These are phyloP conservation scores for Drosophila gunungcola DNA, from an alignment of 1,140 invertebrate genomes.

Conservation along the genomic window DNA sequence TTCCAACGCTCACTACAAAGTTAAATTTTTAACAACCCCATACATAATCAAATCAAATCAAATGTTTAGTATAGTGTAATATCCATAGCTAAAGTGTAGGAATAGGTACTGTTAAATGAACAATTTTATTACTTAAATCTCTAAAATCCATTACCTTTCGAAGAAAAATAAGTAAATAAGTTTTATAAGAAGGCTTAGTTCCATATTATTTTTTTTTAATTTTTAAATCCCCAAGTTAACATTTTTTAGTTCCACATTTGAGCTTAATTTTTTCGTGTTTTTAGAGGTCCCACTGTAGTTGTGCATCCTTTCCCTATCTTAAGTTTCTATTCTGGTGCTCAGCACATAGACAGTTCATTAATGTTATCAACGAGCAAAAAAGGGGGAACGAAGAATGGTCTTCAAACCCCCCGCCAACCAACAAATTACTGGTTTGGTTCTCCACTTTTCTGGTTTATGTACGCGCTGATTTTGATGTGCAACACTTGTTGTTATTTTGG, in stretches of 20 bases:
- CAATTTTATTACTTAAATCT: too few species aligned
- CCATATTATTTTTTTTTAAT: too few species aligned
- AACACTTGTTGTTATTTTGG: slow-evolving; percentile 40
- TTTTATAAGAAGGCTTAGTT: too few species aligned
- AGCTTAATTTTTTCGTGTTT: background rate
- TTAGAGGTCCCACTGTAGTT: slow-evolving; percentile 12
- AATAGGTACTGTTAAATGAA: too few species aligned
- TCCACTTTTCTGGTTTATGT: slow-evolving; percentile 44
- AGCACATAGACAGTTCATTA: slow-evolving; percentile 76
- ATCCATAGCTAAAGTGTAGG: too few species aligned
- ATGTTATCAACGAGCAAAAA: slow-evolving; percentile 67
- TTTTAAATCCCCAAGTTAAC: background rate
- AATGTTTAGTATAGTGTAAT: too few species aligned
- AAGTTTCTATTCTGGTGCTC: slow-evolving; percentile 73
- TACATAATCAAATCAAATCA: too few species aligned
- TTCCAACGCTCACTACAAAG: too few species aligned
- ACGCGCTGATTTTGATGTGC: slow-evolving; percentile 41
- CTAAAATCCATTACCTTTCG: too few species aligned
- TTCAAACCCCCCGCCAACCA: background rate
- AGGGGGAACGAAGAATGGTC: slow-evolving; percentile 36
- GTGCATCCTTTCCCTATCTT: slow-evolving; percentile 12
- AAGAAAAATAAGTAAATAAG: too few species aligned
- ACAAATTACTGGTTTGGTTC: slow-evolving; percentile 24
- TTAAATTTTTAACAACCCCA: too few species aligned
- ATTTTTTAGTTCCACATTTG: too few species aligned